Evolutionary conservation across 2,888 invertebrate species (phyloP), one percentile per base, ranked within the genome.

Genomic region (Acheta domesticus): DNA sequence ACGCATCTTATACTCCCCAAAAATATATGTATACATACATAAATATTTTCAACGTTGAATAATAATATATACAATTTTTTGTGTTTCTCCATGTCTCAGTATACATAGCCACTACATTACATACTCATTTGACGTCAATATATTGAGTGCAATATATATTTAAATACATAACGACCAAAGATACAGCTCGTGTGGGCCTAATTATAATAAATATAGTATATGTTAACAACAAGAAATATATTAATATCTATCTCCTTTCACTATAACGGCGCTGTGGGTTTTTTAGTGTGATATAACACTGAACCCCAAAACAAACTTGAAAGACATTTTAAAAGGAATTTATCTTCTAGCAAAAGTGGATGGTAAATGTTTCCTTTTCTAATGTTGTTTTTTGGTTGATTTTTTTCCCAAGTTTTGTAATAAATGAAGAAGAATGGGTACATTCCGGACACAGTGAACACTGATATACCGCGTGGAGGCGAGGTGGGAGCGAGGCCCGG

Each of bases 21-120:
- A 81, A 81, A 81, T 81, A 81, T 81, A 81, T 81, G 78, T 81
- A 49, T 81, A 81, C 80, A 81, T 80, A 81, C 79, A 81, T 79
- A 81, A 80, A 80, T 81, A 80, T 81, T 76, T 80, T 79, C 76
- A 78, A 81, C 76, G 76, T 48, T 79, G 62, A 77, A 78, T 77
- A 79, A 76, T 77, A 20, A 23, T 79, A 79, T 79, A 78, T 79
- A 79, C 77, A 80, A 75, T 36, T 73, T 76, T 79, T 62, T 76
- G 19, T 79, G 23, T 75, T 14, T 78, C 12, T 75, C 49, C 73
- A 21, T 50, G 49, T 75, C 75, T 75, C 50, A 23, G 74, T 49
- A 50, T n/a, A 36, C 16, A 75, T 79, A 79, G 50, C n/a, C 20
- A 20, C 76, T 79, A 79, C 76, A 62, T 16, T 36, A 79, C 62